Percentiles rank a stretch among this genome's conserved stretches.
Conservation (phyloP, 2,113 vertebrate genomes). For the Urocitellus parryii region DNA sequence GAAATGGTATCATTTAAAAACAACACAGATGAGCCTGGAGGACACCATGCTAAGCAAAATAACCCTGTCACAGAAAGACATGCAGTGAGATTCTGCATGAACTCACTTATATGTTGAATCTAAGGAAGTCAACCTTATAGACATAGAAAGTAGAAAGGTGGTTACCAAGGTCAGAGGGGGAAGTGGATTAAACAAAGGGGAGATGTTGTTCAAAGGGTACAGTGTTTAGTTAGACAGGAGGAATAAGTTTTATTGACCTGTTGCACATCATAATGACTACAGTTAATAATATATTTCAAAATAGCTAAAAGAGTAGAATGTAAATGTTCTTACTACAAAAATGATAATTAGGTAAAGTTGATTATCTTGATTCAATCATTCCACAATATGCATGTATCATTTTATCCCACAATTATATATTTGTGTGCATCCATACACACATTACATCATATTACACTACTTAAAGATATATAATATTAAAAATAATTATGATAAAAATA, state of each 20-base stretch:
- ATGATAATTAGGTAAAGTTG: background rate
- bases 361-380: background rate
- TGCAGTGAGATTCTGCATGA: background rate
- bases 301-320: background rate
- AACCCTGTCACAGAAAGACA: background rate
- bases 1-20: background rate
- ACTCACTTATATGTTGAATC: background rate
- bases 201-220: background rate
- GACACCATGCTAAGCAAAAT: background rate
- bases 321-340: conserved; percentile 5
- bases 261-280: background rate
- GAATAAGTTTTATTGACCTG: background rate
- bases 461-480: background rate
- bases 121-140: background rate
- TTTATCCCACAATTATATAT: background rate
- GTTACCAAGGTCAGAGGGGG: background rate
- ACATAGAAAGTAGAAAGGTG: background rate
- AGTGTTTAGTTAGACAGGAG: background rate
- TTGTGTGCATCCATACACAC: no score
- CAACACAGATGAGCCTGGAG: background rate
- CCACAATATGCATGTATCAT: background rate
- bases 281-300: background rate
- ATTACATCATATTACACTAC: no score
- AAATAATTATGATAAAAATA: background rate
- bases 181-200: background rate